Conservation (phyloP, 2,113 vertebrate species). For the Notarius quadriscutis region DNA sequence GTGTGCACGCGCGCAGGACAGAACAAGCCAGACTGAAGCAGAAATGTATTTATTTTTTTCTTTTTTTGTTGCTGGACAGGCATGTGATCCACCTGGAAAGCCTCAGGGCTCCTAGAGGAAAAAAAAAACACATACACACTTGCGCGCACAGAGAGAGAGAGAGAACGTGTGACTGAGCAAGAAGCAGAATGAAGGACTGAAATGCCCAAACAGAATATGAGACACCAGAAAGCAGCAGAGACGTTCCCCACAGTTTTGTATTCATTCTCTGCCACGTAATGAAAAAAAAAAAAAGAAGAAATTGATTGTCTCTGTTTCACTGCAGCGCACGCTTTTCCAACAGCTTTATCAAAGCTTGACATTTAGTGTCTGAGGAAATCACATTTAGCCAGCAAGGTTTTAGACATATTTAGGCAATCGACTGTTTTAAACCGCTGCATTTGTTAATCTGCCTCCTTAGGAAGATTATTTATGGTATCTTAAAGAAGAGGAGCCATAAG, state of each 20-base stretch:
- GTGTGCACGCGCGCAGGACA: background rate
- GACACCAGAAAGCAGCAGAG: background rate
- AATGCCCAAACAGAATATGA: background rate
- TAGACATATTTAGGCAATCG: background rate
- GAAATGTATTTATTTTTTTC: slow-evolving; percentile 5
- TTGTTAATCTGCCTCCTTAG: background rate
- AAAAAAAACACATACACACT: background rate
- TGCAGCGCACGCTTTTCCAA: background rate
- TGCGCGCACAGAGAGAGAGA: too few relatives aligned
- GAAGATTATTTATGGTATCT: background rate
- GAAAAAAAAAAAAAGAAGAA: background rate
- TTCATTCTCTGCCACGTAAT: background rate
- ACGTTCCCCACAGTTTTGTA: background rate
- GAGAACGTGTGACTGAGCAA: background rate
- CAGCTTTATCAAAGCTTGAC: background rate
- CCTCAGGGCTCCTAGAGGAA: slow-evolving; percentile 16
- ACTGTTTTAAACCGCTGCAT: background rate
- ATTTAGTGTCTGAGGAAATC: background rate
- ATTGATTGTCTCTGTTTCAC: background rate
- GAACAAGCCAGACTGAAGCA: slow-evolving; percentile 9
- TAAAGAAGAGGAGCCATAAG: background rate
- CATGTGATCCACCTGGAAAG: slow-evolving; percentile 25
- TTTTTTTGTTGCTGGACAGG: slow-evolving; percentile 18
- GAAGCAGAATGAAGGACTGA: background rate
- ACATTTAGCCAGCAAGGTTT: background rate